Base-by-base conservation (phyloP, 2,113 vertebrate genomes). In the Pseudonaja textilis region DNA sequence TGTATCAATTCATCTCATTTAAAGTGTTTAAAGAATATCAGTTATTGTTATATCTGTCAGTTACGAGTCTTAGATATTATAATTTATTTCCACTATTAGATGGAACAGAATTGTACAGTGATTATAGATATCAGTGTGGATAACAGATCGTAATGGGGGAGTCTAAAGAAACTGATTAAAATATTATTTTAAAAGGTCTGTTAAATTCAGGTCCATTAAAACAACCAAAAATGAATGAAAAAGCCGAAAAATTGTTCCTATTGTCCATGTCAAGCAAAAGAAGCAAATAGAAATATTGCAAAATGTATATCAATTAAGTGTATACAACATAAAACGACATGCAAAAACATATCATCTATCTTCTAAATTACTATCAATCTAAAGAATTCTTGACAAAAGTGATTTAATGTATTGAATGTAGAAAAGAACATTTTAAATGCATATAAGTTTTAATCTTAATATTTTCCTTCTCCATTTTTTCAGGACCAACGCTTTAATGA, bases 401-500 rank as follows among this genome's bases (percentile, higher is more conserved):
- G 45, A 25, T 85, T 0, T 16, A 29, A 42, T 39, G 16, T 55
- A 52, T 2, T 74, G 9, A 34, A 23, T 64, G 45, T 93, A 42
- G 61, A 59, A 18, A 94, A 74, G 4, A 88, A 61, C 10, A 57
- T 85, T 87, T 18, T 59, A 50, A 54, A 87, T 89, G 5, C 2
- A 1, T 56, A 14, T 50, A 42, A 25, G 45, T 52, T 5, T 0
- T 5, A 39, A 85, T 81, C 5, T 23, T 93, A 74, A 96, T 92
- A 47, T 88, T 96, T 59, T 18, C 55, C 18, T 93, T 94, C 3
- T 97, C 94, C 95, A 56, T 94, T 95, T 94, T 96, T 92, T 64
- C 97, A 99, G 99, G 99, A 99, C 97, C 98, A 98, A 56, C 98
- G 99, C 88, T 99, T 99, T 98, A 99, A 99, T 95, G 99, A 99